Base-by-base conservation (phyloP, 2,113 vertebrate genomes). In the Pelecanus crispus region DNA sequence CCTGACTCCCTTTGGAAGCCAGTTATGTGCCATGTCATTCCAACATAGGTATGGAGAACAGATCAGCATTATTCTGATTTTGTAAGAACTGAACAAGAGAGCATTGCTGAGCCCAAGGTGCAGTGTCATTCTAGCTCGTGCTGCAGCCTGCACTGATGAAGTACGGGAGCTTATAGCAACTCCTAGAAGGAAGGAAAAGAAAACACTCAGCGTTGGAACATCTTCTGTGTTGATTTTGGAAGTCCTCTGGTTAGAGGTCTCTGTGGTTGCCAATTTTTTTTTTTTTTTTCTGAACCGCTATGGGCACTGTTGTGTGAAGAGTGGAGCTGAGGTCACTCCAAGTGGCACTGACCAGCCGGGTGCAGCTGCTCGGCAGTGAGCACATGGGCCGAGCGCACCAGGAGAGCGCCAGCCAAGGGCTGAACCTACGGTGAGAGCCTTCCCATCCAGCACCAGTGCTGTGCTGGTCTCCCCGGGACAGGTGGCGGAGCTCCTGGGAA, bases 281-380 rank as follows among this genome's bases (percentile, higher is more conserved):
- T 6, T n/a, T 58, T 17, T 47, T 47, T 32, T 70, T 38, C 56
- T 70, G 13, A 58, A 49, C 52, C 2, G 4, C 44, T 45, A 26
- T 1, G 1, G 45, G 44, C 13, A 18, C 32, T 58, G 8, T 20
- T 72, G 28, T 14, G n/a, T 28, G 47, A 77, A 72, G 36, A 58
- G 11, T 8, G 3, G 66, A 74, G 61, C 87, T 70, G 80, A 79
- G 28, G 12, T 77, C 1, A 1, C 65, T 65, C 31, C 20, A 17
- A 28, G 28, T 10, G 31, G 6, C 2, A 9, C 10, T n/a, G 29
- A 59, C n/a, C 0, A 38, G 71, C n/a, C 61, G 0, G 0, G 61
- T 32, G 18, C 22, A 61, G 75, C 55, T 34, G 40, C 65, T 82
- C 0, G 0, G 50, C 55, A 40, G n/a, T 5, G 34, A 71, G 4